Evolutionary conservation across 2,113 vertebrate genomes (phyloP).

Genomic region (Bos javanicus): DNA sequence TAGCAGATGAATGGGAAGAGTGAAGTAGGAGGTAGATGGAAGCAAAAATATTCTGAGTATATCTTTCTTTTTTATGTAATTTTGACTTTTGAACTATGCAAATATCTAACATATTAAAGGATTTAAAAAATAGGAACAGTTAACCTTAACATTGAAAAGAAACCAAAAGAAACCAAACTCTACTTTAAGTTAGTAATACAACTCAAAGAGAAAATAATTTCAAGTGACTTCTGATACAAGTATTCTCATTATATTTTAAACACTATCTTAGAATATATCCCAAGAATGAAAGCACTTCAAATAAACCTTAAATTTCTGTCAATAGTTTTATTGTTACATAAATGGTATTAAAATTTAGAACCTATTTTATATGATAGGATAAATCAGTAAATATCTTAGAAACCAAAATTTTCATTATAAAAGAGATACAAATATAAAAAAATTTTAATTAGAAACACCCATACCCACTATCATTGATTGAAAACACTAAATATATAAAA

Average conservation of each 20-base stretch:
- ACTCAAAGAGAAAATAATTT: neutral
- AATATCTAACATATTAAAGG: neutral
- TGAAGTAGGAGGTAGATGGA: neutral
- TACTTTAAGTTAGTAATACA: slow-evolving; percentile 22
- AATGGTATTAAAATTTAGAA: neutral
- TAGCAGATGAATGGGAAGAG: neutral
- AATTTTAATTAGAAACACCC: neutral
- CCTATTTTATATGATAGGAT: neutral
- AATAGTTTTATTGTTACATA: neutral
- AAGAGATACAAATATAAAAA: slow-evolving; percentile 17
- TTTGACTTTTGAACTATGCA: neutral
- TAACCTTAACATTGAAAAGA: neutral
- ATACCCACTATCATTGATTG: neutral
- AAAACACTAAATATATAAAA: slow-evolving; percentile 10
- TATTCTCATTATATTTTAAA: slow-evolving; percentile 14
- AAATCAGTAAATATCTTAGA: neutral
- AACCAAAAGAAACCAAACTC: neutral
- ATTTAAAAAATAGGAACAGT: neutral
- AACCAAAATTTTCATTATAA: neutral
- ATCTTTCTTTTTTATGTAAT: neutral
- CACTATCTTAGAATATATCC: neutral
- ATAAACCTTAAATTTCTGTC: neutral
- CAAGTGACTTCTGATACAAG: neutral
- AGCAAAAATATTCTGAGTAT: neutral
- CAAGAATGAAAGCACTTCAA: neutral